Conservation (phyloP, 2,888 invertebrate genomes). For the Halictus ligatus region DNA sequence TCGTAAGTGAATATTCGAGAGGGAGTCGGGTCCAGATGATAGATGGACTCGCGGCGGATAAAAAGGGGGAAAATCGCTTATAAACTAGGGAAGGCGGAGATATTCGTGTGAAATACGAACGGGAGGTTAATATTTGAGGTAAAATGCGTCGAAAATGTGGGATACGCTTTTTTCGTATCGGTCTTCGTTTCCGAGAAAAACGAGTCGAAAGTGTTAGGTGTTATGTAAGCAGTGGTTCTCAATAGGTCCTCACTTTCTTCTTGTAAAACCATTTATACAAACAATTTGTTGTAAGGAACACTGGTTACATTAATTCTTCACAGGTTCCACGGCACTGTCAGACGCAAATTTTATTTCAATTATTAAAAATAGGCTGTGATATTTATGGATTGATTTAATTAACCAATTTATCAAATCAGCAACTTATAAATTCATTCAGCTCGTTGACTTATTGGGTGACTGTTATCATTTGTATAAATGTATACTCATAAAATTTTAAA, state of each 20-base stretch:
- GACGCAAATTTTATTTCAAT: background rate
- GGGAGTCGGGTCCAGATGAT: constrained; percentile 3
- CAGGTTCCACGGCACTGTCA: background rate
- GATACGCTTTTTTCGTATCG: background rate
- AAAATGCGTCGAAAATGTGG: background rate
- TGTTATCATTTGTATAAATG: too few relatives aligned
- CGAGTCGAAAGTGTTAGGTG: background rate
- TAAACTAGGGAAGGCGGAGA: background rate
- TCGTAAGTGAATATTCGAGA: constrained; percentile 12
- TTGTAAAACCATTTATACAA: background rate
- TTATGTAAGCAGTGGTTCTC: background rate
- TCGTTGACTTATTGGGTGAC: background rate
- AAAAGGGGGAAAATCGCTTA: background rate
- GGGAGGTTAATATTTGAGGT: background rate
- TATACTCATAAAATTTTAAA: background rate
- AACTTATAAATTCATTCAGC: background rate
- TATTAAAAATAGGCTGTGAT: background rate
- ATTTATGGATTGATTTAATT: background rate
- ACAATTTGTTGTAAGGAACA: background rate
- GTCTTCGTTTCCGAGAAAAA: background rate
- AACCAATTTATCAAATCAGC: background rate
- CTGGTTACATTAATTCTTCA: background rate
- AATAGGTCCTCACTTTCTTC: background rate
- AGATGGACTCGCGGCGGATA: background rate
- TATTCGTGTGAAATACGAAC: background rate